phyloP scores from a whole-genome alignment of 1,140 invertebrate species.

The Monochamus saltuarius region DNA sequence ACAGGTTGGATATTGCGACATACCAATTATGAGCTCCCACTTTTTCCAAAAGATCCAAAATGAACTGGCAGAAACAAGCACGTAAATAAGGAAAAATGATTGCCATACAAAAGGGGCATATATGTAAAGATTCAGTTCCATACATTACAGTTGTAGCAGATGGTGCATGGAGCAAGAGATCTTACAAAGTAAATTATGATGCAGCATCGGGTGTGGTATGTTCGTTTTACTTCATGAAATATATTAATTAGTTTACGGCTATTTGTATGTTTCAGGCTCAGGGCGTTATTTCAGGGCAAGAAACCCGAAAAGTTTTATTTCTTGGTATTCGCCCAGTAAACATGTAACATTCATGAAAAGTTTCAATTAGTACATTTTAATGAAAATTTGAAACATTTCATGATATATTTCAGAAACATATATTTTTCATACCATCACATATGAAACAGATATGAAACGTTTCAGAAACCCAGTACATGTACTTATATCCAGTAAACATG shows the following conservation, averaged over 20 bases:
- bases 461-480: too few relatives aligned
- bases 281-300: slow-evolving; percentile 30
- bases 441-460: too few relatives aligned
- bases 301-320: slow-evolving; percentile 28
- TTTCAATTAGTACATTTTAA: too few relatives aligned
- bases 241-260: slow-evolving; percentile 28
- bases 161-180: slow-evolving; percentile 42
- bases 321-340: slow-evolving; percentile 34
- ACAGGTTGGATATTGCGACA: not conserved
- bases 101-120: slow-evolving; percentile 36
- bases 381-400: too few relatives aligned
- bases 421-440: too few relatives aligned
- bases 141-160: slow-evolving; percentile 44
- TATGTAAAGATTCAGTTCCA: slow-evolving; percentile 41
- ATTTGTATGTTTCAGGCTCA: not conserved
- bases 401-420: too few relatives aligned
- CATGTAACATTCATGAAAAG: too few relatives aligned
- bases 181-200: slow-evolving; percentile 39
- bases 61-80: not conserved
- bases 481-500: too few relatives aligned
- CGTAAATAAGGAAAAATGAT: not conserved
- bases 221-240: too few relatives aligned
- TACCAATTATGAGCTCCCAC: not conserved
- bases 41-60: not conserved
- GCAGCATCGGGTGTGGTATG: slow-evolving; percentile 38